Conservation (phyloP, 2,888 invertebrate genomes). For the Leptinotarsa haldemani region DNA sequence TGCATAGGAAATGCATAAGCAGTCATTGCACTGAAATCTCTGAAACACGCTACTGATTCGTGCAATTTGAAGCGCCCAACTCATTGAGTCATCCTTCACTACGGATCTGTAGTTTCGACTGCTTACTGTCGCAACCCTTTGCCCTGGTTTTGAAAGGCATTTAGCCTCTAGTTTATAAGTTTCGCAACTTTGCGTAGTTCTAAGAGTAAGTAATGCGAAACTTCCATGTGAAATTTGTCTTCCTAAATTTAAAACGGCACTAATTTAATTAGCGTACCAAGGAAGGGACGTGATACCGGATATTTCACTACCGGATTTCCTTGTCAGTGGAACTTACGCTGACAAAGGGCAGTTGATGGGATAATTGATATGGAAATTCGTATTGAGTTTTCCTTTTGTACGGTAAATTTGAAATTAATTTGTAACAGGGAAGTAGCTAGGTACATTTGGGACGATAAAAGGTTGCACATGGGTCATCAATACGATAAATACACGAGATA, state of each 20-base stretch:
- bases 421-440: no score
- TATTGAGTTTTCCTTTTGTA: background rate
- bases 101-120: background rate
- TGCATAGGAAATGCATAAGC: no score
- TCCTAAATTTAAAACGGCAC: slow-evolving; percentile 15
- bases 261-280: slow-evolving; percentile 13
- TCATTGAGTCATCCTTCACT: background rate
- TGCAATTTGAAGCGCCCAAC: background rate
- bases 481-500: no score
- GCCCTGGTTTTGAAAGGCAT: slow-evolving; percentile 16
- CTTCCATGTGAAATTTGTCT: slow-evolving; percentile 14
- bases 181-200: slow-evolving; percentile 8
- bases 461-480: no score
- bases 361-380: background rate
- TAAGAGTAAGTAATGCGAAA: slow-evolving; percentile 8
- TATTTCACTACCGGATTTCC: slow-evolving; percentile 16
- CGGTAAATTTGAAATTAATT: no score
- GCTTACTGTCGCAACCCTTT: slow-evolving; percentile 10
- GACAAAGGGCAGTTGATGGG: background rate
- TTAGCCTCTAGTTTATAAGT: slow-evolving; percentile 14
- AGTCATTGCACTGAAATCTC: no score
- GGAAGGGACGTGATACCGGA: background rate
- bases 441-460: no score
- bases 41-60: no score
- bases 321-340: slow-evolving; percentile 9